Evolutionary conservation across 2,888 invertebrate species (phyloP).

Genomic region (Drosophila mulleri): DNA sequence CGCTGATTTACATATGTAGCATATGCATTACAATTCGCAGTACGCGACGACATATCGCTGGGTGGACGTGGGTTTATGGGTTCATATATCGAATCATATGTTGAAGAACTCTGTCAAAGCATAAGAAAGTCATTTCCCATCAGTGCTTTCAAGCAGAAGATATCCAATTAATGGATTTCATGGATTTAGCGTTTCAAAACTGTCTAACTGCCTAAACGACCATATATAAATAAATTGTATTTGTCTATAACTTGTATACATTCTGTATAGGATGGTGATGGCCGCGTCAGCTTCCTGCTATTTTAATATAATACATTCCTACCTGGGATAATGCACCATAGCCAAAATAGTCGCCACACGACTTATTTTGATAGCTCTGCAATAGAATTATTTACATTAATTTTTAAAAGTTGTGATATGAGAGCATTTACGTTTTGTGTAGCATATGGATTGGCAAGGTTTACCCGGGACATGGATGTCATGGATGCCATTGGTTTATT

Average conservation of each 20-base stretch:
- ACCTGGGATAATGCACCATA: conserved; percentile 91
- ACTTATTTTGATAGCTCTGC: conserved; percentile 56
- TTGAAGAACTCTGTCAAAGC: conserved; percentile 87
- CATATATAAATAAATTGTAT: not conserved
- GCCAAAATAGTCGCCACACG: conserved; percentile 85
- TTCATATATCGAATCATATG: conserved; percentile 95
- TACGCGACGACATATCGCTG: conserved; percentile 88
- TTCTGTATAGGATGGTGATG: not conserved
- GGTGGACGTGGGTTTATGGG: conserved; percentile 95
- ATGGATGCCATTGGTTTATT: conserved; percentile 11
- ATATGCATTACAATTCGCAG: conserved; percentile 89
- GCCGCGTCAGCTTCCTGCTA: too few species aligned
- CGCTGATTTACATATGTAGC: conserved; percentile 87
- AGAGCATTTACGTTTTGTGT: conserved; percentile 9
- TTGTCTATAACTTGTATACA: not conserved
- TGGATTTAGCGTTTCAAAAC: too few species aligned
- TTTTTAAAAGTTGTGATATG: conserved; percentile 29
- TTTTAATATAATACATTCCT: conserved; percentile 25
- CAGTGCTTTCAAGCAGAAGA: too few species aligned
- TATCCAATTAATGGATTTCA: too few species aligned
- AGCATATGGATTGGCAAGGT: conserved; percentile 39
- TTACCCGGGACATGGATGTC: conserved; percentile 15
- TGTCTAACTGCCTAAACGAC: too few species aligned
- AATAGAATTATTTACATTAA: conserved; percentile 13
- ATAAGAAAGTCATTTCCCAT: conserved; percentile 5